Evolutionary conservation across 2,888 invertebrate genomes (phyloP).

Genomic region (Prosopocoilus inquinatus): DNA sequence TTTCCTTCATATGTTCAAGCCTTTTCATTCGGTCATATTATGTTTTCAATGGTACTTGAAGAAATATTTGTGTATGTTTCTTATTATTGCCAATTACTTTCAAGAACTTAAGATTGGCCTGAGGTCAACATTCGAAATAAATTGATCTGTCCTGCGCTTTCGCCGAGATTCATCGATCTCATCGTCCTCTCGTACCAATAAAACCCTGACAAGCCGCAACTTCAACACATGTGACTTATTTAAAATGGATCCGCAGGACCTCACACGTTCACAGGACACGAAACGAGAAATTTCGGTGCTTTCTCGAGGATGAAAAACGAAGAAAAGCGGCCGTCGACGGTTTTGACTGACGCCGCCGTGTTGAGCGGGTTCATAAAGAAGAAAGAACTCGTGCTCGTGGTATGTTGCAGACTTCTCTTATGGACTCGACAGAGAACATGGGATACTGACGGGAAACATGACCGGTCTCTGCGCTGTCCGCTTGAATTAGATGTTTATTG

Average conservation of each 20-base stretch:
- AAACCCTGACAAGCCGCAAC: conserved; percentile 34
- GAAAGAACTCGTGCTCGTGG: neutral
- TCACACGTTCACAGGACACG: conserved; percentile 26
- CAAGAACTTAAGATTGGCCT: too few relatives aligned
- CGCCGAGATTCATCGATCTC: conserved; percentile 38
- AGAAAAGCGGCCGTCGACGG: neutral
- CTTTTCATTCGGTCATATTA: too few relatives aligned
- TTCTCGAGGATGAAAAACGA: conserved; percentile 7
- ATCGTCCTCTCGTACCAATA: conserved; percentile 36
- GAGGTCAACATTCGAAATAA: too few relatives aligned
- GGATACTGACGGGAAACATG: conserved; percentile 11
- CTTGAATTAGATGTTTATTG: conserved; percentile 15
- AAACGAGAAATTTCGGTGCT: conserved; percentile 3
- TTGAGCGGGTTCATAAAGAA: conserved; percentile 4
- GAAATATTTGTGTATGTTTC: too few relatives aligned
- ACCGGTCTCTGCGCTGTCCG: conserved; percentile 17
- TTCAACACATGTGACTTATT: conserved; percentile 32
- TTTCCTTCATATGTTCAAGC: too few relatives aligned
- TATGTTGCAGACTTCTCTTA: neutral
- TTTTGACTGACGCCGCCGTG: conserved; percentile 9
- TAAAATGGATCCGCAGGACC: conserved; percentile 38
- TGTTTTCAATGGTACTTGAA: too few relatives aligned
- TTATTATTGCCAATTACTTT: too few relatives aligned
- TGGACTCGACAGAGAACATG: conserved; percentile 1
- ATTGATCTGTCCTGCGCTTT: conserved; percentile 26